Evolutionary conservation across 2,113 vertebrate genomes (phyloP).

Genomic region (Leptocoma aspasia): DNA sequence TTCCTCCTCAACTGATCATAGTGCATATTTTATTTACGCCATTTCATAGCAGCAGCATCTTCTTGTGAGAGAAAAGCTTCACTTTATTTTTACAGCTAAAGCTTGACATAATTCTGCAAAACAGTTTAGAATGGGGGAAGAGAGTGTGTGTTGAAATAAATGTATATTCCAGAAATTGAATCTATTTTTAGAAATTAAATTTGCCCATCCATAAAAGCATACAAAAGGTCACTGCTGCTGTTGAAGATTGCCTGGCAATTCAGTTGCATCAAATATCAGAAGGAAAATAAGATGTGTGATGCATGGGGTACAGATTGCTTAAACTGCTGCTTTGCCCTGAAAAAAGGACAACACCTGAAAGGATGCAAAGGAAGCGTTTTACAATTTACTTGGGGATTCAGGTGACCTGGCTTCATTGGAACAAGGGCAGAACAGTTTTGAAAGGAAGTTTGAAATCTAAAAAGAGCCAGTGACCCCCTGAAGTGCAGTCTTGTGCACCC

Average conservation of each 20-base stretch:
- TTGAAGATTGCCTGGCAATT: conserved; percentile 53
- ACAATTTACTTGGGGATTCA: not conserved
- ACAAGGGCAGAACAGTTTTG: not conserved
- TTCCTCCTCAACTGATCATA: conserved; percentile 13
- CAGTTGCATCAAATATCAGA: conserved; percentile 28
- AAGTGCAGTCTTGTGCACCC: not conserved
- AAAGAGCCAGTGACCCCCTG: not conserved
- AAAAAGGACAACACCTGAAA: not conserved
- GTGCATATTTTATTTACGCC: conserved; percentile 20
- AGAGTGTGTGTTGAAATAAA: conserved; percentile 2
- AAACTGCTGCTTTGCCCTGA: not conserved
- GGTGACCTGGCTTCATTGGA: conserved; percentile 9
- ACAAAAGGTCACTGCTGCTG: conserved; percentile 50
- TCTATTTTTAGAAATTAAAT: conserved; percentile 61
- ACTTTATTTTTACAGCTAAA: conserved; percentile 37
- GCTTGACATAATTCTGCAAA: conserved; percentile 34
- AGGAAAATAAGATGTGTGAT: conserved; percentile 27
- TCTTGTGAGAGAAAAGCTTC: not conserved
- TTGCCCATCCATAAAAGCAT: conserved; percentile 51
- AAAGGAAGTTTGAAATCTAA: not conserved
- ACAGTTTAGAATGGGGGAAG: not conserved
- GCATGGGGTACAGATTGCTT: conserved; percentile 6
- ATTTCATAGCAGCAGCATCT: not conserved
- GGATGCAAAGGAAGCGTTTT: not conserved
- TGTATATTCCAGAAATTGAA: conserved; percentile 36